These are phyloP conservation scores for Danaus chrysippus DNA, from an alignment of 2,888 invertebrate genomes.

Conservation along the genomic window DNA sequence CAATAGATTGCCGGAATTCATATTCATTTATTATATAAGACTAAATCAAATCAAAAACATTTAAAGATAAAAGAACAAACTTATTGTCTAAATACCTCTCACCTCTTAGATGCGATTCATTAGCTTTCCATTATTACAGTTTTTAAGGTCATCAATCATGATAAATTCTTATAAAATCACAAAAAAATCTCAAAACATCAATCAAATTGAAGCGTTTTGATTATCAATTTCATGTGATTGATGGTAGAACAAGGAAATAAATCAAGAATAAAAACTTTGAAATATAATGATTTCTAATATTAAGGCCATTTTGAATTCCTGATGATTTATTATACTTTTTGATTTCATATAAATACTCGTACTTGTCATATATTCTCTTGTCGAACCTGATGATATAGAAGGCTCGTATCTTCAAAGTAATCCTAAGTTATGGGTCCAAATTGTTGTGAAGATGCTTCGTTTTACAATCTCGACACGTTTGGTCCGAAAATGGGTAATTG, in stretches of 20 bases:
- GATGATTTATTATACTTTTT: neutral
- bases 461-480: slow-evolving; percentile 3
- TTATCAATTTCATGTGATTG: slow-evolving; percentile 56
- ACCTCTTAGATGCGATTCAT: slow-evolving; percentile 21
- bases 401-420: neutral
- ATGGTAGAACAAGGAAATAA: slow-evolving; percentile 28
- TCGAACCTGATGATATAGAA: neutral
- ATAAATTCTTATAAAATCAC: slow-evolving; percentile 13
- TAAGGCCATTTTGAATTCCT: no score
- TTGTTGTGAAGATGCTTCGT: slow-evolving; percentile 1
- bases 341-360: neutral
- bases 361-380: neutral
- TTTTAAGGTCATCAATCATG: slow-evolving; percentile 42
- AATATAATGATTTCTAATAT: neutral
- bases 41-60: neutral
- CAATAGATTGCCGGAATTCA: no score
- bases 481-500: neutral
- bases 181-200: slow-evolving; percentile 30
- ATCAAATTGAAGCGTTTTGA: slow-evolving; percentile 30
- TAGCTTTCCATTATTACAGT: slow-evolving; percentile 29
- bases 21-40: no score
- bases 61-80: slow-evolving; percentile 3
- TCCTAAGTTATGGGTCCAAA: neutral
- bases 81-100: neutral
- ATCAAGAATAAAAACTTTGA: neutral